Evolutionary conservation across 92 coral and sea anemone species (phyloP).

Genomic region (Chrysogorgia sp.): DNA sequence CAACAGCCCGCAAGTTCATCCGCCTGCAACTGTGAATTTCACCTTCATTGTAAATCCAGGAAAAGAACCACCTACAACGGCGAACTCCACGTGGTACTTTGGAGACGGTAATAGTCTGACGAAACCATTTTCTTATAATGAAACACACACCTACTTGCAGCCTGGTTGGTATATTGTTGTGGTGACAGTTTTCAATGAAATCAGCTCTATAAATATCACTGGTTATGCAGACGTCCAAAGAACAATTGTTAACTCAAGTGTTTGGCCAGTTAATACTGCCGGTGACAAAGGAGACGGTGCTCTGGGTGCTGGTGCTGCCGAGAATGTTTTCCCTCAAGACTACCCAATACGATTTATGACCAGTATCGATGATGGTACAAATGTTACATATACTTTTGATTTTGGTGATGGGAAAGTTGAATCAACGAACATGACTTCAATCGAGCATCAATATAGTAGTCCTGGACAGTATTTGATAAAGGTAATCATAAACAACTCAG

Average conservation of each 20-base stretch:
- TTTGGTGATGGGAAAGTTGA: constrained; percentile 68
- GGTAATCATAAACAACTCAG: constrained; percentile 60
- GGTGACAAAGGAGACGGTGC: constrained; percentile 71
- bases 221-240: constrained; percentile 75
- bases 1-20: constrained; percentile 75
- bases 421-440: constrained; percentile 24
- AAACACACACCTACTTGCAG: constrained; percentile 47
- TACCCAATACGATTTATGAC: constrained; percentile 54
- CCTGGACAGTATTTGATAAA: constrained; percentile 40
- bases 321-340: constrained; percentile 68
- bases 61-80: constrained; percentile 67
- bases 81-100: constrained; percentile 59
- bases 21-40: constrained; percentile 70
- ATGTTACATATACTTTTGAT: constrained; percentile 68
- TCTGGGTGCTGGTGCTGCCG: constrained; percentile 66
- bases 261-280: constrained; percentile 59
- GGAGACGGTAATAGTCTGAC: constrained; percentile 62
- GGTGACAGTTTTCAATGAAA: constrained; percentile 62
- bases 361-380: constrained; percentile 72
- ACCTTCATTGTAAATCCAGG: constrained; percentile 52
- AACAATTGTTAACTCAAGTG: constrained; percentile 48
- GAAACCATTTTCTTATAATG: constrained; percentile 41
- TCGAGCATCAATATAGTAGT: constrained; percentile 54
- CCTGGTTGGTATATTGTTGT: constrained; percentile 69
- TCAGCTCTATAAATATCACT: constrained; percentile 47